Percentiles rank a stretch among this genome's conserved stretches.
Conservation (phyloP, 2,888 invertebrate species). For the Mimumesa dahlbomi region DNA sequence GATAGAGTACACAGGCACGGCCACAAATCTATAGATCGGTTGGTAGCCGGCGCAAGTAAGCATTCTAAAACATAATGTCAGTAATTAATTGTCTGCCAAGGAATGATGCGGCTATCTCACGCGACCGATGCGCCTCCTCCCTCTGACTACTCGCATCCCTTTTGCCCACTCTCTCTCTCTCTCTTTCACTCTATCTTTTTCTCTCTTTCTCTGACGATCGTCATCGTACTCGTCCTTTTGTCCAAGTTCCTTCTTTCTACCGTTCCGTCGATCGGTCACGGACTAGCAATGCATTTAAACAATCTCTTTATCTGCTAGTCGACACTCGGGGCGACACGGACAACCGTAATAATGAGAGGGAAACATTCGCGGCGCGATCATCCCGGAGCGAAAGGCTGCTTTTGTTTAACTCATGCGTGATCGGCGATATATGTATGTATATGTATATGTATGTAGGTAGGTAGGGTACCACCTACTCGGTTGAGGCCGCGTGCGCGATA, state of each 20-base stretch:
- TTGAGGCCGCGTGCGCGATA: no score
- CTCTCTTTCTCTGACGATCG: constrained; percentile 15
- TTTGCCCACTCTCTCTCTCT: constrained; percentile 24
- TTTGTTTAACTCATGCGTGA: constrained; percentile 15
- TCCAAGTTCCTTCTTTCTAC: constrained; percentile 23
- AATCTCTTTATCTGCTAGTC: constrained; percentile 59
- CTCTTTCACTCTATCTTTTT: constrained; percentile 24
- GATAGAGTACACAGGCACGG: constrained; percentile 41
- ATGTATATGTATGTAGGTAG: no score
- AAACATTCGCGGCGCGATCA: constrained; percentile 51
- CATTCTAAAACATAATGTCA: constrained; percentile 75
- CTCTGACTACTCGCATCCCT: constrained; percentile 14
- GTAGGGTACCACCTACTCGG: no score
- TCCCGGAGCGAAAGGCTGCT: constrained; percentile 24
- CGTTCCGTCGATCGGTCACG: constrained; percentile 39
- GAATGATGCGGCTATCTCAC: constrained; percentile 76
- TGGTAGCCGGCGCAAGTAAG: constrained; percentile 71
- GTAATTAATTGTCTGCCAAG: constrained; percentile 76
- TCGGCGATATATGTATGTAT: background rate
- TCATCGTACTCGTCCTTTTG: constrained; percentile 30
- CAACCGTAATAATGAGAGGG: constrained; percentile 56
- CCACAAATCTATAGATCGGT: constrained; percentile 70
- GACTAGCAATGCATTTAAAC: constrained; percentile 62
- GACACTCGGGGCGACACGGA: constrained; percentile 52
- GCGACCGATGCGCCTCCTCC: constrained; percentile 64